phyloP scores from a whole-genome alignment of 2,113 vertebrate species.

The Aegithalos caudatus region DNA sequence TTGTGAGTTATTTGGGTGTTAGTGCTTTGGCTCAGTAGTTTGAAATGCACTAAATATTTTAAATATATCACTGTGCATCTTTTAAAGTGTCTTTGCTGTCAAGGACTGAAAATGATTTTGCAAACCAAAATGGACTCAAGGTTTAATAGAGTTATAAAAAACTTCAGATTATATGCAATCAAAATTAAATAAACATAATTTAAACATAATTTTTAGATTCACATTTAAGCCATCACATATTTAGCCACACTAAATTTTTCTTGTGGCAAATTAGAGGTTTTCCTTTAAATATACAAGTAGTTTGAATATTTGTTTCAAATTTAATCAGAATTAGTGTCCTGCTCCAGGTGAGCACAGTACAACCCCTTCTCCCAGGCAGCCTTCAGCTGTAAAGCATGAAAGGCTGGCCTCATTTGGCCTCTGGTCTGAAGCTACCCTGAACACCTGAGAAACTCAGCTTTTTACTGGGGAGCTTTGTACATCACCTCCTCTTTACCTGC shows the following conservation, averaged over 20 bases:
- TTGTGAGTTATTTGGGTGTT: background rate
- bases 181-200: background rate
- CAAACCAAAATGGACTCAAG: background rate
- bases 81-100: background rate
- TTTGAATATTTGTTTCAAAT: background rate
- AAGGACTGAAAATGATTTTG: background rate
- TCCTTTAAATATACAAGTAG: background rate
- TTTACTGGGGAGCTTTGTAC: background rate
- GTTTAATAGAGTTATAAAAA: background rate
- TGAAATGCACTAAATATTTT: background rate
- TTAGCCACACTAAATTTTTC: background rate
- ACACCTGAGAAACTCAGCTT: background rate
- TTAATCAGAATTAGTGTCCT: background rate
- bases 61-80: background rate
- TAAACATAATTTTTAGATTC: background rate
- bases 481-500: background rate
- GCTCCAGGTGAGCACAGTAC: background rate
- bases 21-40: background rate
- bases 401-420: background rate
- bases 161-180: background rate
- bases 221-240: background rate
- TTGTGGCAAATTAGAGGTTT: background rate
- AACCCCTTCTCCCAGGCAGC: background rate
- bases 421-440: background rate
- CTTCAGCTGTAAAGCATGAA: background rate